Evolutionary conservation across 2,888 invertebrate species (phyloP).

Genomic region (Clunio marinus): DNA sequence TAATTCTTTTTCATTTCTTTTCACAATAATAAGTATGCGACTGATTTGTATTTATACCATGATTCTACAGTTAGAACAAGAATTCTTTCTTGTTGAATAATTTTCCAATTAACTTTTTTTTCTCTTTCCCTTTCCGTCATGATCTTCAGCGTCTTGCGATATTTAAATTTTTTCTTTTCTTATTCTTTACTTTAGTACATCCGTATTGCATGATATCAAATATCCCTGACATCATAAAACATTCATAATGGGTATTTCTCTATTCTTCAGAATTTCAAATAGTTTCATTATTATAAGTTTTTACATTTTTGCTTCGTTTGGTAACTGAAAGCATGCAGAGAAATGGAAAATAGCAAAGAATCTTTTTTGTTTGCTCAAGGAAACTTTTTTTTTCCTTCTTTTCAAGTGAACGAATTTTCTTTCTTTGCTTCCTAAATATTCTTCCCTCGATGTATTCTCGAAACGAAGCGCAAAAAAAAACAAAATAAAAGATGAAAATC

Average conservation of each 20-base stretch:
- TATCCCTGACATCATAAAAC: constrained; percentile 36
- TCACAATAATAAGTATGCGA: neutral
- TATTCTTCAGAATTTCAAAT: constrained; percentile 38
- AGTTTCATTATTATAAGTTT: constrained; percentile 27
- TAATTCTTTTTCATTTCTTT: neutral
- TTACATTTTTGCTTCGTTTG: constrained; percentile 3
- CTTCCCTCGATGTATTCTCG: neutral
- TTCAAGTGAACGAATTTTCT: neutral
- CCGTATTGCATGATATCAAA: constrained; percentile 10
- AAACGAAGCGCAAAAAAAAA: neutral
- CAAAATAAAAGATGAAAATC: neutral
- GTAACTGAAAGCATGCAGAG: neutral
- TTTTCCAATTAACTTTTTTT: constrained; percentile 29
- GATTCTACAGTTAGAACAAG: too few relatives aligned
- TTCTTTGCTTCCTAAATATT: neutral
- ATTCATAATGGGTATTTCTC: constrained; percentile 35
- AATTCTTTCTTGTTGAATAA: constrained; percentile 33
- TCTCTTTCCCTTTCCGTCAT: neutral
- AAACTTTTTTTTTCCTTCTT: neutral
- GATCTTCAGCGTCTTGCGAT: neutral
- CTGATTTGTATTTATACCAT: neutral
- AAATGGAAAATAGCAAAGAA: neutral
- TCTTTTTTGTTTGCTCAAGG: constrained; percentile 10
- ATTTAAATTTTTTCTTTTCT: constrained; percentile 27
- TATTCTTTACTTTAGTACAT: constrained; percentile 5